phyloP scores from a whole-genome alignment of 92 coral and sea anemone species.

The Palythoa heliodiscus region DNA sequence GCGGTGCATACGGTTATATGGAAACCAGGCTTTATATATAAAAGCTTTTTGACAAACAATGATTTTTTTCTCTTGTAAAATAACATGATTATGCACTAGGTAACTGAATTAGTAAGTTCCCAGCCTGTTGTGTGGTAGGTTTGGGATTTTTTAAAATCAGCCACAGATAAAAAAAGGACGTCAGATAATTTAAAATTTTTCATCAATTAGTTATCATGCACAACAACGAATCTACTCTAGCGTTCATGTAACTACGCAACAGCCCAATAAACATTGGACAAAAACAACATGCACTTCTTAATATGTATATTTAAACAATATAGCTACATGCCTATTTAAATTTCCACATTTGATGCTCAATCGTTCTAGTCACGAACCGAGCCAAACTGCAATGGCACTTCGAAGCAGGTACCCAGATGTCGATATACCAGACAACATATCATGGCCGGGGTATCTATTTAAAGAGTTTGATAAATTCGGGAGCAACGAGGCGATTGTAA shows the following conservation, averaged over 20 bases:
- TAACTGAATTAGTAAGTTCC: no score
- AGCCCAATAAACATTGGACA: not conserved
- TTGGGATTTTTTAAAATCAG: no score
- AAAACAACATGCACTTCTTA: not conserved
- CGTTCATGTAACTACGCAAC: not conserved
- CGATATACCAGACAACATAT: slow-evolving; percentile 69
- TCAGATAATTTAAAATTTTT: no score
- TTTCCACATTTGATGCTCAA: not conserved
- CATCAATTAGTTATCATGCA: no score
- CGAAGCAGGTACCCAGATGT: slow-evolving; percentile 73
- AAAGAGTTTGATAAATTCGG: slow-evolving; percentile 74
- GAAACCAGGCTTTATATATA: no score
- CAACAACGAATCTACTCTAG: not conserved
- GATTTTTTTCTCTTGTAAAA: no score
- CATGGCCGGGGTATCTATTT: slow-evolving; percentile 82
- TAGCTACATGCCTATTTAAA: no score
- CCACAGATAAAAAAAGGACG: no score
- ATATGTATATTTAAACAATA: not conserved
- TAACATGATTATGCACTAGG: no score
- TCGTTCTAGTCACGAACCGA: not conserved
- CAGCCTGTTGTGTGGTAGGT: no score
- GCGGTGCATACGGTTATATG: no score
- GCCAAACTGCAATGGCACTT: slow-evolving; percentile 10
- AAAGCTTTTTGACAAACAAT: no score
- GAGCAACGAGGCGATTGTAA: slow-evolving; percentile 75